Percentiles rank a stretch among this genome's conserved stretches.
Evolutionary conservation across 2,113 vertebrate genomes (phyloP).

Genomic region (Lophotis ruficrista): DNA sequence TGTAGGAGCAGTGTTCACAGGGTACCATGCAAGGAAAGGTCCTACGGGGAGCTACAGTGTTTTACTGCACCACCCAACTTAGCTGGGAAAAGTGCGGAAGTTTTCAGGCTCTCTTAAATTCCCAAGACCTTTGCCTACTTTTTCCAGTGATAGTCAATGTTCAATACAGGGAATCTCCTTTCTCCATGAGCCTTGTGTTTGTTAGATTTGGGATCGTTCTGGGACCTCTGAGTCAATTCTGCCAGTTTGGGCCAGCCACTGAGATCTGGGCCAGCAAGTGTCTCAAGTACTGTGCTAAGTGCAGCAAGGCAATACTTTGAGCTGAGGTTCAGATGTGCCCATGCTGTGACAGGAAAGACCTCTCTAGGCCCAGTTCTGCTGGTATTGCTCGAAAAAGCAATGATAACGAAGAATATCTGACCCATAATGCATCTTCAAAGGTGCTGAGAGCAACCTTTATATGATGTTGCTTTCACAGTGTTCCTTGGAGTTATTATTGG

Average conservation of each 20-base stretch:
- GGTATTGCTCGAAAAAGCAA: neutral
- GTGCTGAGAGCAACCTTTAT: slow-evolving; percentile 13
- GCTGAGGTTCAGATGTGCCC: neutral
- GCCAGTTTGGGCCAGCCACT: neutral
- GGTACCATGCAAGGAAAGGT: neutral
- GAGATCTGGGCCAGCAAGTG: neutral
- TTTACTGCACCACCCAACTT: fast-evolving
- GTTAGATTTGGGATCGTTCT: neutral
- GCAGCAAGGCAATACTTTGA: neutral
- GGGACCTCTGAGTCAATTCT: neutral
- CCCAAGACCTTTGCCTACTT: neutral
- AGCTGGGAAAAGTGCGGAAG: neutral
- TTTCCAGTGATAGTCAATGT: neutral
- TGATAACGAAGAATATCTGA: neutral
- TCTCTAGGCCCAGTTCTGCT: neutral
- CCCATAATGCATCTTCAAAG: neutral
- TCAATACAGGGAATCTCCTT: neutral
- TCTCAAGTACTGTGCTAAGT: too few relatives aligned
- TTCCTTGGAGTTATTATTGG: slow-evolving; percentile 56
- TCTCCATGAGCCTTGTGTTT: neutral
- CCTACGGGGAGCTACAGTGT: fast-evolving
- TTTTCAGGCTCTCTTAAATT: neutral
- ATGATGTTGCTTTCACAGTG: neutral
- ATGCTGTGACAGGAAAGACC: neutral
- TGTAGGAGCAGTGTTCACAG: neutral